These are phyloP conservation scores for Ciconia maguari DNA, from an alignment of 2,113 vertebrate species.

Conservation along the genomic window DNA sequence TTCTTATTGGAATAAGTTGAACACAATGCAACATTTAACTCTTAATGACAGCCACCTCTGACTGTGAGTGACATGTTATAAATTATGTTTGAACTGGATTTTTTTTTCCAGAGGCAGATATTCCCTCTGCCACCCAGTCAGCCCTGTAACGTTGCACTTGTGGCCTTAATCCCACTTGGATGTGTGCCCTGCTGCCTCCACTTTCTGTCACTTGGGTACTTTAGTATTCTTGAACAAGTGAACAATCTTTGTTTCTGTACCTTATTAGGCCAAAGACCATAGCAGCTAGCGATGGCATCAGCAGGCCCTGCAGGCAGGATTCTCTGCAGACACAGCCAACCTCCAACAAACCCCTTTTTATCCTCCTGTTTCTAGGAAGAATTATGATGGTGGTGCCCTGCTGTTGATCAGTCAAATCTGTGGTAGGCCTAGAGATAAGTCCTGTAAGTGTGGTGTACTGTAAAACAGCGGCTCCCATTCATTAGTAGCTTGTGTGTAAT, in stretches of 20 bases:
- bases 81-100: slow-evolving; percentile 69
- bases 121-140: slow-evolving; percentile 67
- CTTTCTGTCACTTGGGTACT: slow-evolving; percentile 69
- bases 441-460: slow-evolving; percentile 83
- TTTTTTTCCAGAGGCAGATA: slow-evolving; percentile 51
- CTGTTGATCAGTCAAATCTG: slow-evolving; percentile 83
- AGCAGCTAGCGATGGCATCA: slow-evolving; percentile 78
- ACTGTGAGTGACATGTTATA: slow-evolving; percentile 67
- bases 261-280: slow-evolving; percentile 79
- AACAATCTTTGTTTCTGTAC: slow-evolving; percentile 83
- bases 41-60: slow-evolving; percentile 67
- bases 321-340: slow-evolving; percentile 81
- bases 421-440: slow-evolving; percentile 84
- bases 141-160: slow-evolving; percentile 67
- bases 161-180: slow-evolving; percentile 79
- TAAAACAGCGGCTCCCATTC: slow-evolving; percentile 86
- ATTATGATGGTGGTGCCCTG: slow-evolving; percentile 81
- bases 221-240: slow-evolving; percentile 74
- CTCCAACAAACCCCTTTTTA: slow-evolving; percentile 90
- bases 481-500: slow-evolving; percentile 81
- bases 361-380: slow-evolving; percentile 84
- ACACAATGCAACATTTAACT: slow-evolving; percentile 61
- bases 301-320: slow-evolving; percentile 76
- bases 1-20: slow-evolving; percentile 54
- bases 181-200: slow-evolving; percentile 71